Percentiles rank a stretch among this genome's conserved stretches.
phyloP scores from a whole-genome alignment of 2,113 vertebrate species.

The Urocolius indicus region DNA sequence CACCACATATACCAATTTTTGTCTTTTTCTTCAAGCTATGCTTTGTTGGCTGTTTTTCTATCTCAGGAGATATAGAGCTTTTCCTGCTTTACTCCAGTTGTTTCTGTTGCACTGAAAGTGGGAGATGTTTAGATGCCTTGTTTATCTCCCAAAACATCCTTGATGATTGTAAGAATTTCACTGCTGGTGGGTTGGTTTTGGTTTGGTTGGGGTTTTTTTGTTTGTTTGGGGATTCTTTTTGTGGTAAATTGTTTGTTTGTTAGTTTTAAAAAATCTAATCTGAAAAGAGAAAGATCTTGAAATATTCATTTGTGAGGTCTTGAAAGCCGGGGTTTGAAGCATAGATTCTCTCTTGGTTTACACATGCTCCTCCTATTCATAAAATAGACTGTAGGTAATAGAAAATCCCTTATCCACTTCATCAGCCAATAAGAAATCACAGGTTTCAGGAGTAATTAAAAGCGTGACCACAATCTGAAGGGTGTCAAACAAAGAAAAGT shows the following conservation, averaged over 20 bases:
- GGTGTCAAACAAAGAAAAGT: neutral
- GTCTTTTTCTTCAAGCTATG: neutral
- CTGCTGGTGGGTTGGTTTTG: neutral
- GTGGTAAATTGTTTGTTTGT: neutral
- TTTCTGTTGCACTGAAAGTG: neutral
- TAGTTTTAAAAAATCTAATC: rapidly evolving
- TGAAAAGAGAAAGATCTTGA: neutral
- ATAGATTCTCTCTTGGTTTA: neutral
- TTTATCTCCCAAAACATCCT: neutral
- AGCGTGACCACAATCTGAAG: neutral
- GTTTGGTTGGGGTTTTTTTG: neutral
- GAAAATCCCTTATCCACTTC: neutral
- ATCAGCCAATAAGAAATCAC: neutral
- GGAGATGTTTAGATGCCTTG: neutral
- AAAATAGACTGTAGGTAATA: neutral
- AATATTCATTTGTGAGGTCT: neutral
- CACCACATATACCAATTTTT: neutral
- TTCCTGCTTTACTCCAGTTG: neutral
- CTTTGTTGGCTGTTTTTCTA: neutral
- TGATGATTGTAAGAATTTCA: neutral
- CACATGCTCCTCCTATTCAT: neutral
- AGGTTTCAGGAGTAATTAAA: neutral
- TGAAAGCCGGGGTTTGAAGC: neutral
- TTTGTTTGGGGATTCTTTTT: neutral
- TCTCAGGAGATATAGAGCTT: neutral